These are phyloP conservation scores for Dermolepida albohirtum DNA, from an alignment of 2,888 invertebrate genomes.

Conservation along the genomic window DNA sequence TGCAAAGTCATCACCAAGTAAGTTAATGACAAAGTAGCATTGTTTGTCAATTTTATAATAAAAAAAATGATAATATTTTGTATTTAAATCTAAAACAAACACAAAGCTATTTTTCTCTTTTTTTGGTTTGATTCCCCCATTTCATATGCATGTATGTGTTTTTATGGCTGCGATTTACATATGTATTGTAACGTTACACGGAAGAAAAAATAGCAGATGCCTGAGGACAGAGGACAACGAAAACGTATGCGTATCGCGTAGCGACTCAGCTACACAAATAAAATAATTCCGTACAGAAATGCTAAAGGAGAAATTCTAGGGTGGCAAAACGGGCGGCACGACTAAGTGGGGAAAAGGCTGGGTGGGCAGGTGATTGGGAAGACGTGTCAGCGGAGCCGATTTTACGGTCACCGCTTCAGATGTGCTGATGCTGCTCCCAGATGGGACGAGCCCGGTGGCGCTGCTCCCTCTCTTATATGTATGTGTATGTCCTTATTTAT, in stretches of 20 bases:
- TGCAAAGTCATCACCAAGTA: no score
- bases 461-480: slow-evolving; percentile 1
- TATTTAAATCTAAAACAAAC: no score
- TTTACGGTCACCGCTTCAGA: slow-evolving; percentile 57
- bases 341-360: slow-evolving; percentile 18
- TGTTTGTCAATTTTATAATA: no score
- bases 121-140: no score
- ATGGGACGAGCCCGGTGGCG: slow-evolving; percentile 52
- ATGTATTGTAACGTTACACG: no score
- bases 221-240: slow-evolving; percentile 7
- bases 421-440: slow-evolving; percentile 58
- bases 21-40: no score
- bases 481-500: slow-evolving; percentile 59
- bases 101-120: no score
- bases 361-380: slow-evolving; percentile 51
- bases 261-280: slow-evolving; percentile 33
- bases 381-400: slow-evolving; percentile 55
- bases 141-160: no score
- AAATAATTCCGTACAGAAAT: slow-evolving; percentile 39
- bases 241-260: slow-evolving; percentile 36
- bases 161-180: no score
- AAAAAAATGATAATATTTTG: no score
- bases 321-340: neutral
- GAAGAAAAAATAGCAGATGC: neutral
- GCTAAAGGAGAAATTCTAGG: slow-evolving; percentile 20